These are phyloP conservation scores for Lottia scabra DNA, from an alignment of 2,888 invertebrate species.

Conservation along the genomic window DNA sequence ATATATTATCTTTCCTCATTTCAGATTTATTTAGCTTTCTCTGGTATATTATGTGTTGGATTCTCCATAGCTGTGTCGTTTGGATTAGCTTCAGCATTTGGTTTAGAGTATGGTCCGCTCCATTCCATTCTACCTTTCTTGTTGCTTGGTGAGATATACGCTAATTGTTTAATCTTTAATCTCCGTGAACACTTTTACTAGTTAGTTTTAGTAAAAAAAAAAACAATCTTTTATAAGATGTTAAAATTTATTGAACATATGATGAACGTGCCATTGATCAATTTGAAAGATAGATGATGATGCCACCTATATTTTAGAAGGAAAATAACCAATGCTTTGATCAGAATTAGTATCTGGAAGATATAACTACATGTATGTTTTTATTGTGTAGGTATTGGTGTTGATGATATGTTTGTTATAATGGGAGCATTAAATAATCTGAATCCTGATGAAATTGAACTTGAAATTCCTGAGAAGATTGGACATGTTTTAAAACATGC, in stretches of 20 bases:
- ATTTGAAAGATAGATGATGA: no score
- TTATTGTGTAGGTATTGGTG: constrained; percentile 67
- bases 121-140: constrained; percentile 86
- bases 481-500: constrained; percentile 73
- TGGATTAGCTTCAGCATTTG: constrained; percentile 79
- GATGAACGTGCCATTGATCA: no score
- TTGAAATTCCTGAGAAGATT: constrained; percentile 40
- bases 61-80: constrained; percentile 81
- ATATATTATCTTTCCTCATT: constrained; percentile 35
- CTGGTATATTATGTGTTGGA: constrained; percentile 80
- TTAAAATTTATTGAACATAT: no score
- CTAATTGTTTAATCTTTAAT: no score
- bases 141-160: constrained; percentile 77
- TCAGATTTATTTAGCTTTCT: constrained; percentile 77
- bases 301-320: no score
- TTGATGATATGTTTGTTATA: constrained; percentile 90
- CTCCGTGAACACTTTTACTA: no score
- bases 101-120: constrained; percentile 83
- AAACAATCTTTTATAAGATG: no score
- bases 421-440: constrained; percentile 68
- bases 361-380: neutral
- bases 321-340: no score
- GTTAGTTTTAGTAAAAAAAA: no score
- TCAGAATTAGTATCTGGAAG: no score
- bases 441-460: constrained; percentile 33